Percentiles rank a stretch among this genome's conserved stretches.
phyloP scores from a whole-genome alignment of 2,888 invertebrate species.

The Oegoconia quadripuncta region DNA sequence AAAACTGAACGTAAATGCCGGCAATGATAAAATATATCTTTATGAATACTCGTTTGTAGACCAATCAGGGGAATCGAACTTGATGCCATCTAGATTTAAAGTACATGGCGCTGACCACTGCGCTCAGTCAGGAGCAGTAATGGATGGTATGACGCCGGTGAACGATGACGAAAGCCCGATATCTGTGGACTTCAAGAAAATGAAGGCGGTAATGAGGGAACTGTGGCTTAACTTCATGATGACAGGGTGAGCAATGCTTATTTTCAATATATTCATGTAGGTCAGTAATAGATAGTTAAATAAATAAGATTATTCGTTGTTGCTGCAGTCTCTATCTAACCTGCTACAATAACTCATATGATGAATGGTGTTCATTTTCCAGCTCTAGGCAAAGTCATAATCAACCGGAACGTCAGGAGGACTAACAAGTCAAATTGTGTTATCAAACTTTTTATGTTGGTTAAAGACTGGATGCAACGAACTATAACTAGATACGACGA shows the following conservation, averaged over 20 bases:
- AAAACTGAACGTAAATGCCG: constrained; percentile 27
- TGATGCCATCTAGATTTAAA: constrained; percentile 14
- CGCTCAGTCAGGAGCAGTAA: constrained; percentile 30
- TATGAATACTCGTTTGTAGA: constrained; percentile 38
- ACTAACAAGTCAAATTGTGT: no score
- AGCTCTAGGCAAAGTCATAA: no score
- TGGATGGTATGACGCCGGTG: constrained; percentile 15
- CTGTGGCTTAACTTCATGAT: constrained; percentile 43
- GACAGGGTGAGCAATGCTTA: constrained; percentile 44
- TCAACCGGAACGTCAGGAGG: no score
- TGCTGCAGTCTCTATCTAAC: no score
- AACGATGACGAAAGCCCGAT: constrained; percentile 13
- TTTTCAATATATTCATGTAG: no score
- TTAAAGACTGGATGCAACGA: no score
- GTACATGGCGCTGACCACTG: constrained; percentile 34
- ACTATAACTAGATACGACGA: no score
- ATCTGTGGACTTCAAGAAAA: constrained; percentile 22
- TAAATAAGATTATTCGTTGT: no score
- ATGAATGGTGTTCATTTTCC: no score
- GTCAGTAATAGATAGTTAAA: no score
- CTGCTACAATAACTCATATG: no score
- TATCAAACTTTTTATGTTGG: no score
- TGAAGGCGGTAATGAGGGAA: constrained; percentile 27
- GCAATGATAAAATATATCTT: constrained; percentile 33
- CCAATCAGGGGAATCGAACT: constrained; percentile 22